Evolutionary conservation across 2,113 vertebrate genomes (phyloP), one percentile per base, ranked within the genome.

Genomic region (Epinephelus fuscoguttatus): DNA sequence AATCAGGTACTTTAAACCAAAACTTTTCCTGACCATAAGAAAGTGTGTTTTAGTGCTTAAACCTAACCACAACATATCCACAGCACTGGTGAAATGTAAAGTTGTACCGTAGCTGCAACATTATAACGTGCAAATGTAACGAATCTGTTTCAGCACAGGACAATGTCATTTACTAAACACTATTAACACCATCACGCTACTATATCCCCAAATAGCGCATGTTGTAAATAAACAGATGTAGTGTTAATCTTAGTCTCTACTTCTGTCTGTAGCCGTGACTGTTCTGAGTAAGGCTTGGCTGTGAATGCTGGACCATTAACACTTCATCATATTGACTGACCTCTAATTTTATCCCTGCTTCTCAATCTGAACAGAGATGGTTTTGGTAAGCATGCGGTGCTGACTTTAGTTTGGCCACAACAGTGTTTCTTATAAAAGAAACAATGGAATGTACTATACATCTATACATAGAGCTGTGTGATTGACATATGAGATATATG

Each of bases 261-360:
- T 69, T 59, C 70, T 64, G 23, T 71, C 25, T 60, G 13, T 56
- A 66, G 33, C 21, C 18, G 4, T 17, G 52, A 55, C 47, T 70
- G 25, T 62, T 85, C 70, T 71, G 4, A 60, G 55, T 47, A 53
- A 53, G 23, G 7, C 2, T 56, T 81, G 78, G 76, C 70, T 81
- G 52, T 64, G 75, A 76, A 71, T 10, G 17, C 42, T 56, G 45
- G 25, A 45, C 60, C 84, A 87, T 92, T 82, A 90, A 76, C 82
- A 84, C 87, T 74, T 85, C 61, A 74, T 70, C 67, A 75, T n/a
- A 45, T 9, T 17, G 68, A 70, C 75, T 53, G 18, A 70, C 49
- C 57, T 70, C 83, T 78, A 84, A 86, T 86, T 81, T 78, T 88
- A 82, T 66, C 57, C 21, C 15, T 60, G 23, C 70, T 25, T 78